Evolutionary conservation across 2,797 vertebrate species (phyloP), one percentile per base, ranked within the genome.

Genomic region (Peromyscus aztecus): DNA sequence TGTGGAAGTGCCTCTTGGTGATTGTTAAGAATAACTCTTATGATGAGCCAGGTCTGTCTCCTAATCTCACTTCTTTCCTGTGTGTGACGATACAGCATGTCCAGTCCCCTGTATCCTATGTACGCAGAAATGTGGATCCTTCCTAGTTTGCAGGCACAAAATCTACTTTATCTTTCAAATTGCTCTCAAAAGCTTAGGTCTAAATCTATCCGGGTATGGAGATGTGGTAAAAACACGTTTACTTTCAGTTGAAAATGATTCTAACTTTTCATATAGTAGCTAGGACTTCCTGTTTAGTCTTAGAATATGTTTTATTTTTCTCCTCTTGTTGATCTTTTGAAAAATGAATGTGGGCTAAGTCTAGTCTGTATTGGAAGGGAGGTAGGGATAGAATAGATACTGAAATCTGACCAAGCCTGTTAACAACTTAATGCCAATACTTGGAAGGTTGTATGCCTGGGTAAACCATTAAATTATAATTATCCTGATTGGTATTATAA

Each of bases 341-440:
- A 92, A 97, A 94, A 86, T 71, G 61, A 94, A 37, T 86, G 67
- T 89, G 94, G 93, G 94, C 92, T 91, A 97, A 84, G 92, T 95
- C n/a, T 86, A 84, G 89, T 94, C 55, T 94, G 69, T 95, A 67
- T 85, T 95, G 73, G 87, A 94, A 96, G 23, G 40, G 29, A 95
- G 91, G 67, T 81, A 17, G 52, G 57, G 59, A 75, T 46, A 65
- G 81, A 37, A 34, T 65, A 27, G 52, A 93, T 80, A 73, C 40
- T 77, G 77, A 82, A 96, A 78, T 90, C 59, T 97, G 75, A 87
- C 86, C 55, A 92, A 91, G 57, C 63, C 81, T 43, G 31, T 12
- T 82, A 77, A 57, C 78, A 96, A 90, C 16, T 94, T 82, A 96
- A 89, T 95, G 52, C 65, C 76, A 88, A 59, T 52, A 59, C 46